These are phyloP conservation scores for Gobionotothen gibberifrons DNA, from an alignment of 2,797 vertebrate genomes.

Conservation along the genomic window DNA sequence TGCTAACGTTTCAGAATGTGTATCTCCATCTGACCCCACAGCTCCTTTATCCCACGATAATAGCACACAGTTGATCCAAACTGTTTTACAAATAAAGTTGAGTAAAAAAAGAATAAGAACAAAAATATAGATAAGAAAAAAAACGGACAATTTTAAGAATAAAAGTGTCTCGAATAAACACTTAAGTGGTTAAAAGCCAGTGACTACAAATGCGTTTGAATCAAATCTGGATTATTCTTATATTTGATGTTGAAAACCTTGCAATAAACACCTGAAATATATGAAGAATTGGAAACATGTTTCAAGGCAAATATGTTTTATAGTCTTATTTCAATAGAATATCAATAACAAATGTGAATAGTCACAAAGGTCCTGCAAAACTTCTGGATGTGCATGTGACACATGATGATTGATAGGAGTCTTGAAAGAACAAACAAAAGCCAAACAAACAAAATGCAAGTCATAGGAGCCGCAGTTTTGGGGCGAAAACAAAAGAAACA, in stretches of 20 bases:
- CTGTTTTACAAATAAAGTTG: neutral
- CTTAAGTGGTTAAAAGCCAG: neutral
- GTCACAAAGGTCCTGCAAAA: neutral
- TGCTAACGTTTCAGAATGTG: too few species aligned
- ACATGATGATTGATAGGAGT: neutral
- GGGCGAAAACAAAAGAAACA: neutral
- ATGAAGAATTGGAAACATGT: neutral
- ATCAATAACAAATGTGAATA: neutral
- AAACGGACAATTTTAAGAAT: neutral
- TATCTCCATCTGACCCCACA: neutral
- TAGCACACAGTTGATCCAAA: neutral
- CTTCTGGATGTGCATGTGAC: neutral
- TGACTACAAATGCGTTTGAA: neutral
- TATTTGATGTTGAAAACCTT: neutral
- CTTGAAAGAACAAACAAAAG: neutral
- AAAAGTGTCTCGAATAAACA: neutral
- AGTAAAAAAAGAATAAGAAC: neutral
- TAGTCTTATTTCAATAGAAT: too few species aligned
- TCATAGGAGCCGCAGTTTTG: neutral
- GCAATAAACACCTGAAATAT: neutral
- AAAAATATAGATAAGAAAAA: neutral
- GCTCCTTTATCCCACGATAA: neutral
- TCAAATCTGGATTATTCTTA: neutral
- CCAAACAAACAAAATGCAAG: neutral
- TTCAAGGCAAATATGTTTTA: neutral